Evolutionary conservation across 2,888 invertebrate genomes (phyloP).

Genomic region (Stenodera caucasica): DNA sequence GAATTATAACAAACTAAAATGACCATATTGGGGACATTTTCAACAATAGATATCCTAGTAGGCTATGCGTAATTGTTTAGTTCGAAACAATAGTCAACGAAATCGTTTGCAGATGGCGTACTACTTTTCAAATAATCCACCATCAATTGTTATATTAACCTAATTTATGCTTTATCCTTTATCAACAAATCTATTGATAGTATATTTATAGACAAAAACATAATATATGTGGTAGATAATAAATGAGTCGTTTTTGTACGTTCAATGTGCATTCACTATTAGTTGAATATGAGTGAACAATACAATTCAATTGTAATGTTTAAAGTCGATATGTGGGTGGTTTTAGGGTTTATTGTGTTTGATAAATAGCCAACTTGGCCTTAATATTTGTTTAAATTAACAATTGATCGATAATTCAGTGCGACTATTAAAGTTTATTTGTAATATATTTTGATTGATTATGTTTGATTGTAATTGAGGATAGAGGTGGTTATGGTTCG

Average conservation of each 20-base stretch:
- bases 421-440: too few relatives aligned
- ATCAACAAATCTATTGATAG: neutral
- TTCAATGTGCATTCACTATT: neutral
- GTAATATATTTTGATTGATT: too few relatives aligned
- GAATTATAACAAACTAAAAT: too few relatives aligned
- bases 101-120: slow-evolving; percentile 3
- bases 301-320: slow-evolving; percentile 6
- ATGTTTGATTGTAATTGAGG: too few relatives aligned
- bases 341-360: slow-evolving; percentile 3
- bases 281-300: neutral
- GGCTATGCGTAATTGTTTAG: neutral
- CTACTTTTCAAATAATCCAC: too few relatives aligned
- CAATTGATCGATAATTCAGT: neutral
- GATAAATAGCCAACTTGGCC: neutral
- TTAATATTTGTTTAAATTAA: neutral
- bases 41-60: neutral
- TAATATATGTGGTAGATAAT: neutral
- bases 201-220: neutral
- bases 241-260: neutral
- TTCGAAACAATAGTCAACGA: slow-evolving; percentile 1
- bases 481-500: too few relatives aligned
- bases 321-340: neutral
- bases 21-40: neutral
- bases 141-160: too few relatives aligned
- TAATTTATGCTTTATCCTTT: neutral